Evolutionary conservation across 1,140 invertebrate genomes (phyloP), one percentile per base, ranked within the genome.

Genomic region (Drosophila eugracilis): DNA sequence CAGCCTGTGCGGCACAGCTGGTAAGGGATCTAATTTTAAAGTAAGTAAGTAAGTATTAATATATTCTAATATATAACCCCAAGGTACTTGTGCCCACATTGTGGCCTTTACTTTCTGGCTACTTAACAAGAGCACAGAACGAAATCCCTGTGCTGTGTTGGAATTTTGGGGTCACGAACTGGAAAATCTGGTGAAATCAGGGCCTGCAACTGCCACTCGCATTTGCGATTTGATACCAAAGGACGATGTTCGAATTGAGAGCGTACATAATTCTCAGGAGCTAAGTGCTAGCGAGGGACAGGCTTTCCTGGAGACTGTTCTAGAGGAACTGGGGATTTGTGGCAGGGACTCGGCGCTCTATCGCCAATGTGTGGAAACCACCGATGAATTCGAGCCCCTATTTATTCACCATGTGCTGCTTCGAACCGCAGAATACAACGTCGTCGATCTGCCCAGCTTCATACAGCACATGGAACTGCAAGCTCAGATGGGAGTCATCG

Each of bases 161-260:
- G 78, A 90, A n/a, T 91, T 88, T 26, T 91, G 90, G 90, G 90
- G 90, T 15, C 63, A 69, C 49, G 90, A 91, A 37, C 50, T 78
- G 21, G 90, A 91, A 42, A 50, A 62, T 0, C 30, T 90, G 3
- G 69, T 84, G 3, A 73, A 91, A 6, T 77, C 88, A 5, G 78
- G 71, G n/a, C 70, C 76, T 0, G 15, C 26, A 2, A 53, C 53
- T 6, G 72, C 90, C 1, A 30, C 78, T 6, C 76, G 73, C 0
- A 83, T 91, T 9, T 59, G 84, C 12, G 90, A 91, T 12, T 66
- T 91, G 53, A 21, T 91, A 15, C 60, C 63, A 0, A 72, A 66
- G 10, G 71, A 85, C 21, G 79, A 85, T 19, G 32, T 73, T 15
- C 71, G 57, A 0, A 15, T 62, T 4, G 75, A 86, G 32, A 49